A percentile compares a stretch with the other conserved stretches of the same genome.
Conservation (phyloP, 2,113 vertebrate species). For the Corapipo altera region DNA sequence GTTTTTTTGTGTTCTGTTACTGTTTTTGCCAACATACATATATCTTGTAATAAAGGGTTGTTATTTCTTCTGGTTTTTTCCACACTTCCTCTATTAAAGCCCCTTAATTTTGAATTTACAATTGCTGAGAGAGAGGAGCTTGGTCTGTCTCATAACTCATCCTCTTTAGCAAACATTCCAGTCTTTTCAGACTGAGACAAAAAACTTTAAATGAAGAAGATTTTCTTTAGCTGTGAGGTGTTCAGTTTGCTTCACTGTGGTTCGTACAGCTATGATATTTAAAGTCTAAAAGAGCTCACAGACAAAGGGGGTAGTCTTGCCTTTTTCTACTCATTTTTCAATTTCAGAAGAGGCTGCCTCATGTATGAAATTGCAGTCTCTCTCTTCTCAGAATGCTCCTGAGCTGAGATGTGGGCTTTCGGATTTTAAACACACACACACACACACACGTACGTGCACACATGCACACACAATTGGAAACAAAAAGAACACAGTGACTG, state of each 20-base stretch:
- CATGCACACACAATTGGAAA: not conserved
- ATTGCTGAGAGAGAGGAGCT: too few species aligned
- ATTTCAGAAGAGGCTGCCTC: not conserved
- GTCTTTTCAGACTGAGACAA: too few species aligned
- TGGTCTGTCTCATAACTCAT: too few species aligned
- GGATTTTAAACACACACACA: not conserved
- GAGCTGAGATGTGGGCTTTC: not conserved
- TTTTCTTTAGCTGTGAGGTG: conserved; percentile 38
- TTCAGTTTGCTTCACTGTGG: conserved; percentile 33
- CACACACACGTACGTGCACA: not conserved
- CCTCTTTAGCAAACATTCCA: too few species aligned
- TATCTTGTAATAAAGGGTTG: too few species aligned
- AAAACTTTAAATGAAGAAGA: conserved; percentile 50
- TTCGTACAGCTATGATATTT: conserved; percentile 14
- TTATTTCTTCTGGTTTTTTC: too few species aligned
- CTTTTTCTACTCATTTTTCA: conserved; percentile 2
- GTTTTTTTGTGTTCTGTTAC: too few species aligned
- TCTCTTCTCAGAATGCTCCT: not conserved
- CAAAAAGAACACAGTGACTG: not conserved
- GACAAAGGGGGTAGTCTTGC: not conserved
- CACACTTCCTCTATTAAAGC: too few species aligned
- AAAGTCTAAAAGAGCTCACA: not conserved
- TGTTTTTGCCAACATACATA: too few species aligned
- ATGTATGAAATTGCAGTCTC: not conserved
- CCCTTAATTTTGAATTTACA: too few species aligned